phyloP scores from a whole-genome alignment of 1,140 invertebrate genomes.

The Aphis gossypii region DNA sequence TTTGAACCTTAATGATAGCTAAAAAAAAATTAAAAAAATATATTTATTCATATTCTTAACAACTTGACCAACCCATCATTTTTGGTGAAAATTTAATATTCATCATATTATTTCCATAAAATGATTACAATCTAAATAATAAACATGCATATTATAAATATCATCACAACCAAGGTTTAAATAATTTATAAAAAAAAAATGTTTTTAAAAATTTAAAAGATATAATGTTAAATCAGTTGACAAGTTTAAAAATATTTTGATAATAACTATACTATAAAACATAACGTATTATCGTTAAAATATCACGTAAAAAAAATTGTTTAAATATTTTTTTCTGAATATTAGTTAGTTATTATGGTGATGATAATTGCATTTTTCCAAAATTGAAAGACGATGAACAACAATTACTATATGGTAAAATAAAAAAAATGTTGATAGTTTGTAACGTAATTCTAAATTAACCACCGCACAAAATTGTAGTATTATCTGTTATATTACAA shows the following conservation, averaged over 20 bases:
- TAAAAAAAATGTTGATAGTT: background rate
- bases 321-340: background rate
- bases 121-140: conserved; percentile 15
- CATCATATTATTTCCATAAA: conserved; percentile 18
- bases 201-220: background rate
- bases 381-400: background rate
- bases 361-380: background rate
- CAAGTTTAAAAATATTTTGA: background rate
- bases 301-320: background rate
- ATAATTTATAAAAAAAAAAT: background rate
- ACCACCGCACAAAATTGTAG: no score
- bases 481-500: no score
- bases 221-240: background rate
- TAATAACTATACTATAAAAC: background rate
- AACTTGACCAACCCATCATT: background rate
- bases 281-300: background rate
- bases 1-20: conserved; percentile 6
- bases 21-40: background rate
- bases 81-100: conserved; percentile 1
- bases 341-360: background rate
- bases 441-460: no score
- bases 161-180: background rate
- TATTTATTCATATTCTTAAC: background rate
- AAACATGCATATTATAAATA: background rate
- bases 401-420: background rate